These are phyloP conservation scores for Glareola pratincola DNA, from an alignment of 2,113 vertebrate genomes.

Conservation along the genomic window DNA sequence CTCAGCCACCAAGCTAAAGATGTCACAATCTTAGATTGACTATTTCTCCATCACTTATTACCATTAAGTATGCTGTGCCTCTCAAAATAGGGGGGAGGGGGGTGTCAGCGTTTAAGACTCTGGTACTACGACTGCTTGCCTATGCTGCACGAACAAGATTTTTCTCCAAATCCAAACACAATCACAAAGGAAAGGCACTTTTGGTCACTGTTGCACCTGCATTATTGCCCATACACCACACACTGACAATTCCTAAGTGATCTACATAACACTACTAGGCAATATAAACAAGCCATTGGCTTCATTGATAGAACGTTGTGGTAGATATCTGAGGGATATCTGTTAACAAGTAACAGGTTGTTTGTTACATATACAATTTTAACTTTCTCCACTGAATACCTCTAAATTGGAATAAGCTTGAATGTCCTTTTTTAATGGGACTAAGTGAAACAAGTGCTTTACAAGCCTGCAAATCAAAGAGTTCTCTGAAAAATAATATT, in stretches of 20 bases:
- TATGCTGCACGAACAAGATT: background rate
- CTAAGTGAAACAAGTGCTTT: background rate
- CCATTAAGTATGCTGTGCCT: background rate
- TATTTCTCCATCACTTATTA: background rate
- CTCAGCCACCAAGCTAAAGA: background rate
- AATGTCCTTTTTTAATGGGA: background rate
- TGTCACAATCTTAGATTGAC: background rate
- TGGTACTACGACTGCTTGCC: background rate
- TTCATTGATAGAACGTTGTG: background rate
- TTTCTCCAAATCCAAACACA: background rate
- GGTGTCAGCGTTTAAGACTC: background rate
- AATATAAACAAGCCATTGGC: background rate
- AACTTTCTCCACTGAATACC: background rate
- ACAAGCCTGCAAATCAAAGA: background rate
- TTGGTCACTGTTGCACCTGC: background rate
- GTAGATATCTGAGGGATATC: rapidly evolving
- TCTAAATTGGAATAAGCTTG: background rate
- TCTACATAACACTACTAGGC: background rate
- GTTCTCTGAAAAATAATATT: background rate
- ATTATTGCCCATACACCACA: background rate
- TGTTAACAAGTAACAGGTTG: no score
- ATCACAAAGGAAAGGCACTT: background rate
- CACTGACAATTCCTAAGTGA: background rate
- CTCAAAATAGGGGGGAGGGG: rapidly evolving
- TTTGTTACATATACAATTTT: background rate